phyloP scores from a whole-genome alignment of 2,888 invertebrate genomes.

The Phorcus lineatus region DNA sequence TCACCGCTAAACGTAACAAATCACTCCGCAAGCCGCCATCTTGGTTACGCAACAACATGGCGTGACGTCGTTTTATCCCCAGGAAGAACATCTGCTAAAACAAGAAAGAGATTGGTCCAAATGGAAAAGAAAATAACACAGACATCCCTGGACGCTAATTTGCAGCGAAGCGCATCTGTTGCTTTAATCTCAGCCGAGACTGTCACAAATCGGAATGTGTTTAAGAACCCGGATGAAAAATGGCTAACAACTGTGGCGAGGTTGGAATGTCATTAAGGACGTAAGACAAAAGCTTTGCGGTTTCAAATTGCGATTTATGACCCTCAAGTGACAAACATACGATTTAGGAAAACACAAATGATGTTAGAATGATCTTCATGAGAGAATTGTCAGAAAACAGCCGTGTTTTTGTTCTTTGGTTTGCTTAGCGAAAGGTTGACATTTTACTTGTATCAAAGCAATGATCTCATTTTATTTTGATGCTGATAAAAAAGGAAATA shows the following conservation, averaged over 20 bases:
- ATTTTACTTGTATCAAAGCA: too few species aligned
- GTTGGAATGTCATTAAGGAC: not conserved
- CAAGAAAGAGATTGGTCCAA: not conserved
- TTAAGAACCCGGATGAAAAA: slow-evolving; percentile 7
- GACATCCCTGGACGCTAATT: not conserved
- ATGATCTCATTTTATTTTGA: too few species aligned
- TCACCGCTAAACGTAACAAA: slow-evolving; percentile 10
- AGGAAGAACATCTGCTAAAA: slow-evolving; percentile 12
- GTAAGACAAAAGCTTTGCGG: too few species aligned
- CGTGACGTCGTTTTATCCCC: slow-evolving; percentile 10
- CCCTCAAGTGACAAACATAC: too few species aligned
- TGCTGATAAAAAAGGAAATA: too few species aligned
- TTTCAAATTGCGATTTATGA: too few species aligned
- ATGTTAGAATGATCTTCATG: too few species aligned
- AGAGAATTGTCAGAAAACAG: too few species aligned
- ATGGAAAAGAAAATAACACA: not conserved
- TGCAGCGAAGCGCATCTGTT: slow-evolving; percentile 1
- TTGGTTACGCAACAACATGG: slow-evolving; percentile 18
- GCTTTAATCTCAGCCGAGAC: not conserved
- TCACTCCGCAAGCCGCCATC: slow-evolving; percentile 17
- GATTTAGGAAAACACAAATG: too few species aligned
- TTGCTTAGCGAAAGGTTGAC: too few species aligned
- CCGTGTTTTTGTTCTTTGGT: too few species aligned
- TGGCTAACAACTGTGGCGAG: not conserved
- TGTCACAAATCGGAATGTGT: not conserved